Evolutionary conservation across 2,113 vertebrate species (phyloP).

Genomic region (Arvicanthis niloticus): DNA sequence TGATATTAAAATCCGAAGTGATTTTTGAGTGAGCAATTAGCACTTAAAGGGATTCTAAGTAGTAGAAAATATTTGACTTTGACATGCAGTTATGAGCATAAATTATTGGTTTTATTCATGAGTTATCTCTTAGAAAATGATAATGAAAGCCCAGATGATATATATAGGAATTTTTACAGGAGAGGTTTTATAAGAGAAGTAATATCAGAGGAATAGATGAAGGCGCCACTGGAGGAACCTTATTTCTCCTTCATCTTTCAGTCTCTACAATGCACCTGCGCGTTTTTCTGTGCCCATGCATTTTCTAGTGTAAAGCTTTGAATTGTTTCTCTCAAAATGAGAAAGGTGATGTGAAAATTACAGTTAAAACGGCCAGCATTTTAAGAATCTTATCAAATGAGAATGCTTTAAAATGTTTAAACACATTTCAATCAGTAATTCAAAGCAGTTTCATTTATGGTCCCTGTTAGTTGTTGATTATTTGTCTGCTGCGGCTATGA

Average conservation of each 20-base stretch:
- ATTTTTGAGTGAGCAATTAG: slow-evolving; percentile 47
- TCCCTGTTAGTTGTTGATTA: background rate
- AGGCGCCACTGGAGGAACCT: background rate
- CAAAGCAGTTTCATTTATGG: background rate
- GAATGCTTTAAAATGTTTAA: background rate
- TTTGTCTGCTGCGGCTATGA: background rate
- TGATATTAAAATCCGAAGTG: background rate
- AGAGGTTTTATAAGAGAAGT: background rate
- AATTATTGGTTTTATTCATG: slow-evolving; percentile 58
- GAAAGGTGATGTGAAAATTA: slow-evolving; percentile 27
- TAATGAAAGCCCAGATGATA: background rate
- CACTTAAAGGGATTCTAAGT: slow-evolving; percentile 15
- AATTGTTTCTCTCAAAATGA: background rate
- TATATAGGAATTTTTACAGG: background rate
- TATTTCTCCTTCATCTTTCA: background rate
- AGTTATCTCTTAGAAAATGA: background rate
- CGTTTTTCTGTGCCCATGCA: background rate
- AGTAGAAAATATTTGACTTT: slow-evolving; percentile 59
- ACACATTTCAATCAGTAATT: slow-evolving; percentile 24
- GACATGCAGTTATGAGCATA: slow-evolving; percentile 4
- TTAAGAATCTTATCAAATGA: background rate
- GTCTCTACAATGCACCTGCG: background rate
- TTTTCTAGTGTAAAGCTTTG: background rate
- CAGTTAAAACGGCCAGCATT: background rate
- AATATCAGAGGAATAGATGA: background rate